phyloP scores from a whole-genome alignment of 2,888 invertebrate genomes.

The Polyommatus icarus region DNA sequence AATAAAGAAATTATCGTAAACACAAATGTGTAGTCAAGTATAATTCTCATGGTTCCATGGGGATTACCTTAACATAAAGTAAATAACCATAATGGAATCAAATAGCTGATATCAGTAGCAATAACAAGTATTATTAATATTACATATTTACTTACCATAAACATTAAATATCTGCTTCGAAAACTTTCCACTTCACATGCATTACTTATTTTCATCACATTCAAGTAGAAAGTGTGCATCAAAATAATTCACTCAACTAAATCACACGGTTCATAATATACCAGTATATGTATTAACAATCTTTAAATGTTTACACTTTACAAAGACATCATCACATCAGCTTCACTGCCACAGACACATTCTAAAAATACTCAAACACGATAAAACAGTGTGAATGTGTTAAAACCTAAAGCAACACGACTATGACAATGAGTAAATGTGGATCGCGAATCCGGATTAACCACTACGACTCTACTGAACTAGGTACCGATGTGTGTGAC shows the following conservation, averaged over 20 bases:
- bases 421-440: constrained; percentile 65
- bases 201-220: constrained; percentile 56
- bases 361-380: constrained; percentile 76
- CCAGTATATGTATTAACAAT: constrained; percentile 47
- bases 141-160: constrained; percentile 62
- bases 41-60: neutral
- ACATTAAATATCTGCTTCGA: constrained; percentile 54
- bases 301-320: constrained; percentile 67
- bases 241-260: constrained; percentile 47
- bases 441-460: constrained; percentile 66
- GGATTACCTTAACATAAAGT: neutral
- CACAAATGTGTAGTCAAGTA: neutral
- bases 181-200: constrained; percentile 55
- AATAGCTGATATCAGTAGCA: constrained; percentile 13
- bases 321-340: constrained; percentile 69
- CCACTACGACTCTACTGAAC: constrained; percentile 46
- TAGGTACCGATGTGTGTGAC: constrained; percentile 31
- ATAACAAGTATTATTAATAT: constrained; percentile 31
- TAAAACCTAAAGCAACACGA: constrained; percentile 67
- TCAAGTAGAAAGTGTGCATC: constrained; percentile 43
- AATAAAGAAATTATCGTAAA: neutral
- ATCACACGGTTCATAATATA: constrained; percentile 46
- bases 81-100: neutral
- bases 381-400: constrained; percentile 74
- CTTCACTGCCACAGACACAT: constrained; percentile 63